Conservation (phyloP, 2,797 vertebrate genomes). For the Vespertilio murinus region DNA sequence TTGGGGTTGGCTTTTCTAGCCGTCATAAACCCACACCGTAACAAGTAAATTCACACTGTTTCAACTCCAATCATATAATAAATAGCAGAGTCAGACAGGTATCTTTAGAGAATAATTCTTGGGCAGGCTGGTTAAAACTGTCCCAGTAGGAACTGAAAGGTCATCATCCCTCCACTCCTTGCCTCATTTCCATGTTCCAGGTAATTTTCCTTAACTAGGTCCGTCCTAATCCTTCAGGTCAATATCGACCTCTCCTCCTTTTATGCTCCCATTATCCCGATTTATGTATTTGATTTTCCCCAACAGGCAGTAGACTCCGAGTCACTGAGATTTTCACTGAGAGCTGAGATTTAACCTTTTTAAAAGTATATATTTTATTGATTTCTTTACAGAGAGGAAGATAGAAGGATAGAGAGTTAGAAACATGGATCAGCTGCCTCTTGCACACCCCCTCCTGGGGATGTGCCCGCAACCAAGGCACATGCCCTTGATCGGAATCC, state of each 20-base stretch:
- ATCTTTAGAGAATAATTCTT: not conserved
- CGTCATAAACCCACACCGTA: not conserved
- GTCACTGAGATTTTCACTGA: not conserved
- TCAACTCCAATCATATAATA: not conserved
- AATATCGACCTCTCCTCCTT: not conserved
- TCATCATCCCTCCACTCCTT: not conserved
- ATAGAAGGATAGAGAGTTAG: too few species aligned
- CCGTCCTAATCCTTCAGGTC: not conserved
- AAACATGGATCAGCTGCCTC: too few species aligned
- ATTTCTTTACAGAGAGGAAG: too few species aligned
- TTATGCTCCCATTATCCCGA: not conserved
- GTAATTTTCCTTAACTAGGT: not conserved
- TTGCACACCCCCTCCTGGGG: too few species aligned
- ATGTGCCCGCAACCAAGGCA: too few species aligned
- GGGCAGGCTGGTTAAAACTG: not conserved
- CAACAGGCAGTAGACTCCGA: not conserved
- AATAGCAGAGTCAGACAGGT: not conserved
- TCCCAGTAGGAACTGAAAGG: not conserved
- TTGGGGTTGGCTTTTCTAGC: not conserved
- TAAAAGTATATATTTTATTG: too few species aligned
- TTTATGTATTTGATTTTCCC: not conserved
- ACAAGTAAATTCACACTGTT: not conserved
- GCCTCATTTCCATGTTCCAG: not conserved
- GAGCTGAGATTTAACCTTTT: not conserved
- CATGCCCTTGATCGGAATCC: too few species aligned